Percentiles rank a stretch among this genome's conserved stretches.
phyloP scores from a whole-genome alignment of 2,888 invertebrate species.

The Amblyjoppa proteus region DNA sequence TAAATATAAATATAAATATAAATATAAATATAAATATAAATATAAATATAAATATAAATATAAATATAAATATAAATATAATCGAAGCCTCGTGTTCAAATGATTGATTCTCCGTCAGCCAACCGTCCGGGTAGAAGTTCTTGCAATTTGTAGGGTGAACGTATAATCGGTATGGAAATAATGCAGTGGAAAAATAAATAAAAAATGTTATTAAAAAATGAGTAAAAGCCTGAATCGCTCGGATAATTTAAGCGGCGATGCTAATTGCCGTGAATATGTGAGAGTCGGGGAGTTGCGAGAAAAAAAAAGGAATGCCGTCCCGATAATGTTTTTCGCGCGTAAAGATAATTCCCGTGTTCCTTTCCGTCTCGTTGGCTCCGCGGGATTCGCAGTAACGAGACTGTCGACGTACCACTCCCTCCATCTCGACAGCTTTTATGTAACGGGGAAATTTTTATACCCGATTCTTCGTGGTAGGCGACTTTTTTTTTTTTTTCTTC shows the following conservation, averaged over 20 bases:
- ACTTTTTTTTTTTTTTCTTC: conserved; percentile 22
- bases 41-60: too few relatives aligned
- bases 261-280: background rate
- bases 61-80: too few relatives aligned
- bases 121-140: background rate
- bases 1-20: too few relatives aligned
- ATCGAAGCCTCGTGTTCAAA: background rate
- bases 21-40: too few relatives aligned
- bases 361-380: conserved; percentile 27
- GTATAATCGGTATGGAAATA: background rate
- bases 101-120: background rate
- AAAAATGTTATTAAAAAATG: background rate
- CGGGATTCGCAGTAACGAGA: conserved; percentile 16
- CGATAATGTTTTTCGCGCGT: conserved; percentile 14
- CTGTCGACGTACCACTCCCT: background rate
- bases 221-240: background rate
- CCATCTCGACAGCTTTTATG: background rate
- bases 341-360: conserved; percentile 15
- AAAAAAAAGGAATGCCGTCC: background rate
- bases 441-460: conserved; percentile 20
- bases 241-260: background rate
- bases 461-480: background rate
- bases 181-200: too few relatives aligned
- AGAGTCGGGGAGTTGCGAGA: background rate
- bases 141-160: background rate